Evolutionary conservation across 2,888 invertebrate genomes (phyloP), one percentile per base, ranked within the genome.

Genomic region (Leucophenga montana): DNA sequence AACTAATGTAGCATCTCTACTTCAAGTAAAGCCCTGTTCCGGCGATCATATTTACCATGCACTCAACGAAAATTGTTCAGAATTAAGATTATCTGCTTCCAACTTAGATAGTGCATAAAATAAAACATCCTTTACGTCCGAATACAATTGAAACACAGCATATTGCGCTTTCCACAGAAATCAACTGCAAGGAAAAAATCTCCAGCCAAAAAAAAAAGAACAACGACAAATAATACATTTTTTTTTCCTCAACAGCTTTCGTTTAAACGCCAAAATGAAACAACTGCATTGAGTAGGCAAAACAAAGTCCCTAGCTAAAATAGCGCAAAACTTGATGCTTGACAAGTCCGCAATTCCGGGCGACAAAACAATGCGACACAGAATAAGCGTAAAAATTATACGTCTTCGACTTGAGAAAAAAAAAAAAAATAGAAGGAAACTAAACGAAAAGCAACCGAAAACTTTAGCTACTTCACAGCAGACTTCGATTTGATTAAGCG

Each of bases 201-300:
- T 20, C 18, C 44, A 62, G 3, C 3, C 14, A 62, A n/a, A 6
- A 20, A 16, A n/a, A 62, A 62, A 3, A 62, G 53, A 48, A 53
- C 31, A 53, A 54, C 54, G 83, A 76, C 83, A 78, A 82, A 83
- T 82, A 84, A 84, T 79, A 81, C 82, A 69, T 80, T 67, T 76
- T 78, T 79, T 81, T 73, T 77, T 81, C 1, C 9, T 59, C 14
- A 8, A 59, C n/a, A 8, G 6, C 6, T 59, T 50, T 50, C n/a
- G 16, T 50, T 50, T 50, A 50, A n/a, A 50, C 1, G 16, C 1
- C 71, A 71, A 78, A 66, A 71, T 67, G 73, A 71, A 67, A 46
- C 69, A 70, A 72, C 69, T 67, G 75, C 79, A 80, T 81, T 79
- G 78, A 82, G 72, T 74, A 82, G 79, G 72, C 71, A 71, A 72